Evolutionary conservation across 1,140 invertebrate species (phyloP).

Genomic region (Aphaenogaster rudis): DNA sequence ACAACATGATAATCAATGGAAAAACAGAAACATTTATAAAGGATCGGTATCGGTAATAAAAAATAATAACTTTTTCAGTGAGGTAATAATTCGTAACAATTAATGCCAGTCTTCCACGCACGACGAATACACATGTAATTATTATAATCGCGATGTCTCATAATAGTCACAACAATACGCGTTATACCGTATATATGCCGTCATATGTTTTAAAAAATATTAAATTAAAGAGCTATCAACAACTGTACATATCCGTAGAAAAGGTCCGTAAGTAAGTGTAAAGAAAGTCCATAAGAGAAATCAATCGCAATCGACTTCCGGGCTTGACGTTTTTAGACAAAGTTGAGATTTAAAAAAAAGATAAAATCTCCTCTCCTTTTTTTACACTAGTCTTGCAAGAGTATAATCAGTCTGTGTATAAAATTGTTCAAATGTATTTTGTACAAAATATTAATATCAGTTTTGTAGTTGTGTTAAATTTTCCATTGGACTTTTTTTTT

Average conservation of each 20-base stretch:
- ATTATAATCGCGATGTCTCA: constrained; percentile 39
- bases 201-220: constrained; percentile 78
- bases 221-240: constrained; percentile 85
- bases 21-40: not conserved
- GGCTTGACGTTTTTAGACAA: not conserved
- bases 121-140: constrained; percentile 21
- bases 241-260: constrained; percentile 82
- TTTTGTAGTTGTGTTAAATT: not conserved
- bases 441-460: constrained; percentile 29
- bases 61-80: not conserved
- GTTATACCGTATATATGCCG: constrained; percentile 20
- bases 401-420: constrained; percentile 10
- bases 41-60: not conserved
- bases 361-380: not conserved
- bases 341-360: not conserved
- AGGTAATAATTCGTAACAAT: not conserved
- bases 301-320: constrained; percentile 52
- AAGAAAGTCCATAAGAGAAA: constrained; percentile 45
- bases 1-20: not conserved
- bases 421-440: constrained; percentile 38
- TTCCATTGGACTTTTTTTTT: not conserved
- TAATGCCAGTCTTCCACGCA: not conserved
- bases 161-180: constrained; percentile 23
- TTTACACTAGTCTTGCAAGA: not conserved
- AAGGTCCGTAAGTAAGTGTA: constrained; percentile 31